phyloP scores from a whole-genome alignment of 2,888 invertebrate genomes.

The Lithophane semibrunnea region DNA sequence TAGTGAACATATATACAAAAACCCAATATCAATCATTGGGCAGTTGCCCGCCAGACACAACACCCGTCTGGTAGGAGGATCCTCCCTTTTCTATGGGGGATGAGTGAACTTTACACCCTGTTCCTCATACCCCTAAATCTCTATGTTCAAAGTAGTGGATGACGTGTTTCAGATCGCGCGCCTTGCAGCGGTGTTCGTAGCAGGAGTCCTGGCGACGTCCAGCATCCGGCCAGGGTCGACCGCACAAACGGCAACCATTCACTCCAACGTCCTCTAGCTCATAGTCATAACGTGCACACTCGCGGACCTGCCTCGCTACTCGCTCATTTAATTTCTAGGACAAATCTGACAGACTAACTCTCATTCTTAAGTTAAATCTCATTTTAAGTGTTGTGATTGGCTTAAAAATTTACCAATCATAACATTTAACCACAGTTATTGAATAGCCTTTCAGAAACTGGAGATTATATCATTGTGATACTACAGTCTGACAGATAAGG shows the following conservation, averaged over 20 bases:
- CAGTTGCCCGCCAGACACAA: too few relatives aligned
- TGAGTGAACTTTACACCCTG: too few relatives aligned
- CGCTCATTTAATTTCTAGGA: conserved; percentile 46
- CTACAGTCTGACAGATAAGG: conserved; percentile 9
- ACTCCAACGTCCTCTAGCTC: conserved; percentile 66
- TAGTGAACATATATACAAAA: too few relatives aligned
- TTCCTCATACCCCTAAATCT: too few relatives aligned
- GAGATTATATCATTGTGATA: background rate
- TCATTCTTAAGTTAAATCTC: background rate
- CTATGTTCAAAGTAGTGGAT: conserved; percentile 52
- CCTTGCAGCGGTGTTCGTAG: conserved; percentile 87
- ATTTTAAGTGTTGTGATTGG: background rate
- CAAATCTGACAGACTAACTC: conserved; percentile 38
- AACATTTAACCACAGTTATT: conserved; percentile 2
- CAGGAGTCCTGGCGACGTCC: conserved; percentile 74
- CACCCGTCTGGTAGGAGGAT: too few relatives aligned
- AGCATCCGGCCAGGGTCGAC: conserved; percentile 77
- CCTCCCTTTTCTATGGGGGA: too few relatives aligned
- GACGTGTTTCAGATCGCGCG: conserved; percentile 80
- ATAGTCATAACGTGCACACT: conserved; percentile 45
- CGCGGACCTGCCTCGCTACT: conserved; percentile 50
- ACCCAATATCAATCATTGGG: too few relatives aligned
- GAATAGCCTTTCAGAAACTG: conserved; percentile 5
- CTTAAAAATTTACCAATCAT: conserved; percentile 13
- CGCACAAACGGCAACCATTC: conserved; percentile 68